Percentiles rank a stretch among this genome's conserved stretches.
Evolutionary conservation across 2,888 invertebrate species (phyloP).

Genomic region (Zhengitettix transpicula): DNA sequence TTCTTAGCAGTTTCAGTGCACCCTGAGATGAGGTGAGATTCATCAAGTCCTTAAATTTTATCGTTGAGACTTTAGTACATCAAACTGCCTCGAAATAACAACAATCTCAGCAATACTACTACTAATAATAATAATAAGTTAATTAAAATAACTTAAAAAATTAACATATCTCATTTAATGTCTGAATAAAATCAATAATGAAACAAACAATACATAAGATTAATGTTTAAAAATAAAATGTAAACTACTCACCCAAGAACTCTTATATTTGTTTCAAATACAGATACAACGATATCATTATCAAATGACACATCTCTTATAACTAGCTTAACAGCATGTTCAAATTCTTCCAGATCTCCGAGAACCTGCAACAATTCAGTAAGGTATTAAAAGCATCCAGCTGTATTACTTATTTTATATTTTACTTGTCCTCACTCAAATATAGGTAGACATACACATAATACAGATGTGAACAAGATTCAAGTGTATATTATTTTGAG

Average conservation of each 20-base stretch:
- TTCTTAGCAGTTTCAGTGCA: too few relatives aligned
- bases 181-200: background rate
- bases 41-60: too few relatives aligned
- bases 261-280: constrained; percentile 96
- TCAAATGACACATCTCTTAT: constrained; percentile 82
- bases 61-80: too few relatives aligned
- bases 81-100: too few relatives aligned
- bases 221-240: background rate
- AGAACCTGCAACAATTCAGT: constrained; percentile 36
- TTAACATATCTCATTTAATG: background rate
- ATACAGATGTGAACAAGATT: background rate
- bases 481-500: background rate
- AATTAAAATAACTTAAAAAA: constrained; percentile 3
- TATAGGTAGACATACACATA: background rate
- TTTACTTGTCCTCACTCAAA: background rate
- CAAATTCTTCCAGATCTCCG: constrained; percentile 89
- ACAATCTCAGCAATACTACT: too few relatives aligned
- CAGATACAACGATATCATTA: constrained; percentile 85
- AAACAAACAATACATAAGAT: background rate
- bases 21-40: too few relatives aligned
- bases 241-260: constrained; percentile 66
- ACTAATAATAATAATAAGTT: too few relatives aligned
- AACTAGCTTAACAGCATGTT: constrained; percentile 71
- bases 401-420: background rate
- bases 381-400: background rate